These are phyloP conservation scores for Acholoe squamosa DNA, from an alignment of 2,888 invertebrate genomes.

Conservation along the genomic window DNA sequence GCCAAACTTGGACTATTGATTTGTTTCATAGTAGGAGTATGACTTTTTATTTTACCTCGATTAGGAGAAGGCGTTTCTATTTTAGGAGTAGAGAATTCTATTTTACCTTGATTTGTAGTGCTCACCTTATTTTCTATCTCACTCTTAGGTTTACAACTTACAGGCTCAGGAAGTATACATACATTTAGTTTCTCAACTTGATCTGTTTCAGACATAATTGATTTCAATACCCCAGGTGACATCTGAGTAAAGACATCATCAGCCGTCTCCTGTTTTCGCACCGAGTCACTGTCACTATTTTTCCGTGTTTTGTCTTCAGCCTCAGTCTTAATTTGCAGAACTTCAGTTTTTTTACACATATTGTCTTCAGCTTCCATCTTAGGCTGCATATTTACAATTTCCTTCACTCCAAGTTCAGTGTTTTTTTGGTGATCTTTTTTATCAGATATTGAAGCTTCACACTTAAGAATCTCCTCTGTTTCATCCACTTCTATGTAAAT, in stretches of 20 bases:
- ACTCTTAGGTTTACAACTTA: not conserved
- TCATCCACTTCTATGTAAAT: constrained; percentile 28
- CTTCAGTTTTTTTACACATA: not conserved
- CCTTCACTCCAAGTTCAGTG: not conserved
- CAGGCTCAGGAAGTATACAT: not conserved
- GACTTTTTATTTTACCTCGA: not conserved
- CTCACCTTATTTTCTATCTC: not conserved
- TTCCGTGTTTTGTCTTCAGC: not conserved
- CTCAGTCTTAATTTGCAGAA: not conserved
- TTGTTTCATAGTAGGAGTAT: not conserved
- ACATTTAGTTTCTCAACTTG: not conserved
- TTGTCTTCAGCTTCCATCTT: not conserved
- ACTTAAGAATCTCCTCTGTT: not conserved
- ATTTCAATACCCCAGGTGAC: not conserved
- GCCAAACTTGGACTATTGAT: not conserved
- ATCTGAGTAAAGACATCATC: constrained; percentile 32
- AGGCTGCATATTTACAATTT: not conserved
- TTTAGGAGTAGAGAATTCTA: no score
- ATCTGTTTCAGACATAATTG: constrained; percentile 5
- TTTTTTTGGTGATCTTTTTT: not conserved
- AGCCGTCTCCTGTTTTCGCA: not conserved
- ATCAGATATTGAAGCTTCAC: not conserved
- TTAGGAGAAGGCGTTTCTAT: no score
- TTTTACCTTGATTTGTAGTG: not conserved
- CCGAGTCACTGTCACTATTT: not conserved